phyloP scores from a whole-genome alignment of 2,888 invertebrate genomes.

The Pseudococcus jackbeardsleyi region DNA sequence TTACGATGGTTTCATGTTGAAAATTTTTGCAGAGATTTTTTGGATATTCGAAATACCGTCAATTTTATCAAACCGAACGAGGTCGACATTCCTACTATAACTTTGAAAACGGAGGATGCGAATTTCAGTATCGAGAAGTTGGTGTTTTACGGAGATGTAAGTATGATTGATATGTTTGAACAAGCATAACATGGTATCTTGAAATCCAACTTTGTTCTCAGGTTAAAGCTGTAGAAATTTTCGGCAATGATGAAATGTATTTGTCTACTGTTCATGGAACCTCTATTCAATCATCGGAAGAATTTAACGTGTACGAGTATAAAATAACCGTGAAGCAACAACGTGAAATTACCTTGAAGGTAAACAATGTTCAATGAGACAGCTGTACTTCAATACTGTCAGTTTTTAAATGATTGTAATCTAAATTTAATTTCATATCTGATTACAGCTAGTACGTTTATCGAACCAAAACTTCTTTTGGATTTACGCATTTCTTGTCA shows the following conservation, averaged over 20 bases:
- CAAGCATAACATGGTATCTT: neutral
- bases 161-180: neutral
- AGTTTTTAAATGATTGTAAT: neutral
- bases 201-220: neutral
- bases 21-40: constrained; percentile 45
- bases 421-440: neutral
- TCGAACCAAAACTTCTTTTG: constrained; percentile 16
- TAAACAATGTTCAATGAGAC: neutral
- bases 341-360: constrained; percentile 50
- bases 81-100: neutral
- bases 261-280: constrained; percentile 14
- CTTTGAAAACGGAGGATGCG: constrained; percentile 5
- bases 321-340: constrained; percentile 13
- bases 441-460: constrained; percentile 46
- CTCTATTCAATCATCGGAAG: constrained; percentile 23
- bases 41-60: constrained; percentile 46
- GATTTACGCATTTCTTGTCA: constrained; percentile 52
- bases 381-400: neutral
- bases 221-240: constrained; percentile 40
- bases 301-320: constrained; percentile 49
- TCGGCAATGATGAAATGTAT: constrained; percentile 55
- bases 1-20: neutral
- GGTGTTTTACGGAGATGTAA: constrained; percentile 53
- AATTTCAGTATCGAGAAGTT: constrained; percentile 18
- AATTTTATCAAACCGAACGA: constrained; percentile 46